Percentiles rank a stretch among this genome's conserved stretches.
These are phyloP conservation scores for Parapsyche elsis DNA, from an alignment of 1,140 invertebrate genomes.

Conservation along the genomic window DNA sequence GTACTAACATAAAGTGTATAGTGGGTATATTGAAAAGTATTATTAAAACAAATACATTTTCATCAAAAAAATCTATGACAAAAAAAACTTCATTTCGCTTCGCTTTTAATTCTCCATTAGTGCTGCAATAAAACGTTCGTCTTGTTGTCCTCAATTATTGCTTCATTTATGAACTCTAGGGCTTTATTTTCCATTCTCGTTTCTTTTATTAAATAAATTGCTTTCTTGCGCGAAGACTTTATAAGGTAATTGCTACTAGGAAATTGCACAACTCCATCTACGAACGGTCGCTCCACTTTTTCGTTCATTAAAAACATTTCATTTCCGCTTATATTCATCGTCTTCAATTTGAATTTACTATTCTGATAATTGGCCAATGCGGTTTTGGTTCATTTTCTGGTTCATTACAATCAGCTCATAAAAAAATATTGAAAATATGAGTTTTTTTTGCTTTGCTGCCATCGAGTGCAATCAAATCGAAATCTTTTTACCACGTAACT, in stretches of 20 bases:
- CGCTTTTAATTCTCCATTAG: neutral
- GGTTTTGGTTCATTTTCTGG: too few species aligned
- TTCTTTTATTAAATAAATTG: slow-evolving; percentile 25
- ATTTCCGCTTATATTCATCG: neutral
- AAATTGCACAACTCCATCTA: slow-evolving; percentile 9
- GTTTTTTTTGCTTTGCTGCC: too few species aligned
- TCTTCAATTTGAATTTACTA: neutral
- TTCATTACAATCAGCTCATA: too few species aligned
- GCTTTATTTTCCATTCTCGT: neutral
- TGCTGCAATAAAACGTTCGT: slow-evolving; percentile 21
- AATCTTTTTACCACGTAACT: too few species aligned
- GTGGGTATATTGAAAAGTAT: neutral
- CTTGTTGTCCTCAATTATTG: slow-evolving; percentile 22
- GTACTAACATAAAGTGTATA: too few species aligned
- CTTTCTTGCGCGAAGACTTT: slow-evolving; percentile 12
- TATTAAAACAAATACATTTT: neutral
- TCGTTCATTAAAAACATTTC: neutral
- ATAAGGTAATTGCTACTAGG: too few species aligned
- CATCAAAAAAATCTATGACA: neutral
- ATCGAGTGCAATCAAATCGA: too few species aligned
- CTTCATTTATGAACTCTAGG: slow-evolving; percentile 11
- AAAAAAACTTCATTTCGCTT: neutral
- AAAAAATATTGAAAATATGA: too few species aligned
- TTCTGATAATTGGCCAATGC: neutral
- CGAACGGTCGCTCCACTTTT: neutral